Base-by-base conservation (phyloP, 2,888 invertebrate species). In the Adelphocoris suturalis region DNA sequence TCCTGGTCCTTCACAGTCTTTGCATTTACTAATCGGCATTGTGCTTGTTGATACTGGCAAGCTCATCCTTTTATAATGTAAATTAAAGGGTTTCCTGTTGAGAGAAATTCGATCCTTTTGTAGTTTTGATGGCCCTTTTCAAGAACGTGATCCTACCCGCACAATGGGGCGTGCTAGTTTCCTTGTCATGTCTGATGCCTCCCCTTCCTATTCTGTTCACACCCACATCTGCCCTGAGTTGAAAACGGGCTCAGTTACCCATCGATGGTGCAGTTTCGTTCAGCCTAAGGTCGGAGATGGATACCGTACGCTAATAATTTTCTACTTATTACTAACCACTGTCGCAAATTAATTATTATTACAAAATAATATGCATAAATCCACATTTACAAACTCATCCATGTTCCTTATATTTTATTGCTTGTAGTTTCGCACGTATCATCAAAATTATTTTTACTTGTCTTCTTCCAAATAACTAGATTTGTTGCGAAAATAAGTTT, bases 81-180 rank as follows among this genome's bases (percentile, higher is more conserved):
- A 52, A 82, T 82, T 48, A 14, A 37, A 78, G 52, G 82, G 47
- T 82, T 82, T 82, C 82, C 82, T 82, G 82, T 52, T 48, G 52
- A n/a, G 68, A 52, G 48, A 27, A 27, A 82, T 82, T 82, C 82
- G 82, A 82, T 82, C 82, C 82, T 48, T 82, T 82, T 82, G 47
- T 82, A 16, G 46, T 47, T 78, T n/a, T 78, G 78, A 78, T 46
- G 78, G 37, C n/a, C 78, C 78, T 78, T 78, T 78, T 47, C 37
- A 78, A 78, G 78, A 47, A 78, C 47, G n/a, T 23, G 23, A 47
- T 46, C 78, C 78, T 47, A 78, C 78, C 78, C 16, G 78, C 78
- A 78, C 78, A 78, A 78, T 46, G 37, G 47, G 47, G 78, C 37
- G 78, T 46, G 46, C 78, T 78, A 78, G 78, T 78, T 78, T 78